Evolutionary conservation across 2,888 invertebrate species (phyloP).

Genomic region (Gastracanthus pulcherrimus): DNA sequence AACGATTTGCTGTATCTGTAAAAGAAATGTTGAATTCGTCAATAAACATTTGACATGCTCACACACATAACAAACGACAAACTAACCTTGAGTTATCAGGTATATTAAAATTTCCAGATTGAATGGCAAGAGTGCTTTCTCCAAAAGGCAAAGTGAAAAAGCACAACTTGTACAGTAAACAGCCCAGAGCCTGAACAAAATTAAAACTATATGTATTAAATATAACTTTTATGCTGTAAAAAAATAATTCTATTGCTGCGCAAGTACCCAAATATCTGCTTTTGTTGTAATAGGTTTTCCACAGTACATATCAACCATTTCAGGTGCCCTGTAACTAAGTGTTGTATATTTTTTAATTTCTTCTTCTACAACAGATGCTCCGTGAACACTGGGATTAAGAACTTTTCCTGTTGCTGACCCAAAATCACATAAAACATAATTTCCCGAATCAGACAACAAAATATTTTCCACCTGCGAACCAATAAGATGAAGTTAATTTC

Average conservation of each 20-base stretch:
- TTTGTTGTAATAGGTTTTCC: constrained; percentile 91
- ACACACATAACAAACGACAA: background rate
- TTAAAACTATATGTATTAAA: background rate
- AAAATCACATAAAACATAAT: constrained; percentile 95
- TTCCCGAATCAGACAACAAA: constrained; percentile 87
- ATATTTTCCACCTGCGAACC: constrained; percentile 89
- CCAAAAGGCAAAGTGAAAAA: constrained; percentile 94
- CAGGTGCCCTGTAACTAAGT: constrained; percentile 92
- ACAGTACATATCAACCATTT: constrained; percentile 95
- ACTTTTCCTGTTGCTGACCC: constrained; percentile 93
- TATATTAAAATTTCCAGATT: constrained; percentile 91
- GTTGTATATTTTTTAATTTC: constrained; percentile 94
- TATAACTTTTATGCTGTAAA: background rate
- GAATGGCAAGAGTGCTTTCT: constrained; percentile 94
- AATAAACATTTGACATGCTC: background rate
- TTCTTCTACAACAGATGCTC: constrained; percentile 86
- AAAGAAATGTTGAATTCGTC: constrained; percentile 34
- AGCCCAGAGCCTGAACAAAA: constrained; percentile 86
- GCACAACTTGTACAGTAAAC: constrained; percentile 92
- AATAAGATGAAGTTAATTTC: background rate
- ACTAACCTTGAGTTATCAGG: constrained; percentile 87
- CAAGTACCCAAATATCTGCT: constrained; percentile 90
- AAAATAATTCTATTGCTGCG: background rate
- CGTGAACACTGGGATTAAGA: constrained; percentile 84
- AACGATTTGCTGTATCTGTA: constrained; percentile 73